Evolutionary conservation across 1,140 invertebrate species (phyloP).

Genomic region (Trichoplusia ni): DNA sequence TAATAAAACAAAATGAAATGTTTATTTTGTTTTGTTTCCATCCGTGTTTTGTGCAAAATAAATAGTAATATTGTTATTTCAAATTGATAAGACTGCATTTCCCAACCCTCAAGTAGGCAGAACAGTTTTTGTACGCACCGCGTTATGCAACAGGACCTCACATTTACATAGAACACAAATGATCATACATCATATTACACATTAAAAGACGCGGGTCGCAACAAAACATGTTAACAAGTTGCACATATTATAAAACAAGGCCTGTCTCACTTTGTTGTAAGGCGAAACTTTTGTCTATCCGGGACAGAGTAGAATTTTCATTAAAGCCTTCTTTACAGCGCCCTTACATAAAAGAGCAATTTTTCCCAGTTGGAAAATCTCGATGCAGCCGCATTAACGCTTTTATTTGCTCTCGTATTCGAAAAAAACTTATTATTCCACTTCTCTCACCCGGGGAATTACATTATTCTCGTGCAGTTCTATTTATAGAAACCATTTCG

Average conservation of each 20-base stretch:
- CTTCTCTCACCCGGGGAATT: constrained; percentile 72
- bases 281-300: constrained; percentile 51
- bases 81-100: not conserved
- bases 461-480: constrained; percentile 71
- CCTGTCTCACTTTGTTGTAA: constrained; percentile 45
- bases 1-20: not conserved
- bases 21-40: too few species aligned
- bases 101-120: not conserved
- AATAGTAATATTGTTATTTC: too few species aligned
- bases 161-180: constrained; percentile 12
- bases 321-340: constrained; percentile 74
- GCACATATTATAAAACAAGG: constrained; percentile 49
- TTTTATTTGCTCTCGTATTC: constrained; percentile 77
- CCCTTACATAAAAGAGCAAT: constrained; percentile 77
- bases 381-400: constrained; percentile 78
- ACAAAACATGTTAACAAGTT: constrained; percentile 41
- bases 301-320: constrained; percentile 70
- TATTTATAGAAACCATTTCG: constrained; percentile 45
- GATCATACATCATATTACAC: constrained; percentile 21
- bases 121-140: not conserved
- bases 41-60: too few species aligned
- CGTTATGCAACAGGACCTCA: not conserved
- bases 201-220: constrained; percentile 19
- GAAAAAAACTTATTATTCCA: constrained; percentile 79
- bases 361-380: constrained; percentile 77